These are phyloP conservation scores for Lottia scabra DNA, from an alignment of 2,888 invertebrate genomes.

Conservation along the genomic window DNA sequence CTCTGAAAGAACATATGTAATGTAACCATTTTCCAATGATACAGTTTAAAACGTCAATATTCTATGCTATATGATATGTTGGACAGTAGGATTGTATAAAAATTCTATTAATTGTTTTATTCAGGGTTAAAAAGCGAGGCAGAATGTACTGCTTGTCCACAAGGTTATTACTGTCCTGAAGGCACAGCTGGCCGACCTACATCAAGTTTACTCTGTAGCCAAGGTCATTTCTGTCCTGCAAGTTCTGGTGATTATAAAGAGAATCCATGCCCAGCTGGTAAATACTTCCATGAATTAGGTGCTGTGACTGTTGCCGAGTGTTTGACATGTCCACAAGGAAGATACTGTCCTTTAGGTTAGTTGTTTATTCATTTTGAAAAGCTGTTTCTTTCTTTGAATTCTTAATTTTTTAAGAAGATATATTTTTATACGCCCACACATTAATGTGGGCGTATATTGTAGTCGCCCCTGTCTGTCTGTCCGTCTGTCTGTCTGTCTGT, in stretches of 20 bases:
- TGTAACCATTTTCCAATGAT: too few relatives aligned
- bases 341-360: conserved; percentile 51
- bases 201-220: conserved; percentile 44
- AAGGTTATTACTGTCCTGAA: conserved; percentile 62
- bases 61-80: too few relatives aligned
- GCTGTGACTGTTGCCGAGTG: conserved; percentile 49
- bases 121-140: conserved; percentile 41
- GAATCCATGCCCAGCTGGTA: conserved; percentile 56
- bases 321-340: conserved; percentile 56
- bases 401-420: too few relatives aligned
- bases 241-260: conserved; percentile 54
- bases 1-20: too few relatives aligned
- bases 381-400: too few relatives aligned
- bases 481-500: too few relatives aligned
- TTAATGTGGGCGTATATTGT: too few relatives aligned
- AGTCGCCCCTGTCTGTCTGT: too few relatives aligned
- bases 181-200: conserved; percentile 53
- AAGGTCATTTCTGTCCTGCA: conserved; percentile 59
- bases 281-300: conserved; percentile 46
- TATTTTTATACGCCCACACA: too few relatives aligned
- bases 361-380: too few relatives aligned
- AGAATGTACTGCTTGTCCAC: conserved; percentile 58
- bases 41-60: too few relatives aligned
- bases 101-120: neutral
- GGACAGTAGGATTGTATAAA: too few relatives aligned